phyloP scores from a whole-genome alignment of 2,888 invertebrate genomes.

The Lithophane socia region DNA sequence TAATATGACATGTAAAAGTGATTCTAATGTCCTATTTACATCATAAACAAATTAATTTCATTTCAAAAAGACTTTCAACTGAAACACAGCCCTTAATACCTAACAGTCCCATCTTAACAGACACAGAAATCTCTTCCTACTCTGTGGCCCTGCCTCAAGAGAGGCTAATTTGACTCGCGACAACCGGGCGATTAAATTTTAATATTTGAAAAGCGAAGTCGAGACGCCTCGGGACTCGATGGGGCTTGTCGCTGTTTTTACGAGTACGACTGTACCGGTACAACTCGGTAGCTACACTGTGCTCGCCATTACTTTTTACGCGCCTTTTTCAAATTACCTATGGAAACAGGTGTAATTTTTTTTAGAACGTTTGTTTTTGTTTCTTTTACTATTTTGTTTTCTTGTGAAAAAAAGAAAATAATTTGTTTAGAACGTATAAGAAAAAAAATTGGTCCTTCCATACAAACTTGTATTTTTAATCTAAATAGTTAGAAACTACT shows the following conservation, averaged over 20 bases:
- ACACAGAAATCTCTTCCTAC: constrained; percentile 23
- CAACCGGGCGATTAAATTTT: constrained; percentile 91
- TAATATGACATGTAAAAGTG: too few relatives aligned
- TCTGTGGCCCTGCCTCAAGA: constrained; percentile 84
- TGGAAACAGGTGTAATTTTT: constrained; percentile 54
- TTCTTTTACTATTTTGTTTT: background rate
- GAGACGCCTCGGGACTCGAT: constrained; percentile 79
- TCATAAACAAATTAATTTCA: too few relatives aligned
- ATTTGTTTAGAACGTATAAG: background rate
- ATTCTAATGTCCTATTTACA: too few relatives aligned
- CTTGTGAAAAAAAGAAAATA: background rate
- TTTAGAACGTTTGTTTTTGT: constrained; percentile 29
- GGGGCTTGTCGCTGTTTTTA: constrained; percentile 82
- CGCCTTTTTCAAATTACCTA: constrained; percentile 45
- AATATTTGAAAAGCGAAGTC: constrained; percentile 89
- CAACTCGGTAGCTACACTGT: constrained; percentile 63
- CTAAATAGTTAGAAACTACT: background rate
- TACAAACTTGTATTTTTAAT: background rate
- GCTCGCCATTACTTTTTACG: constrained; percentile 66
- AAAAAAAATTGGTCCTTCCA: background rate
- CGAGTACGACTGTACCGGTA: constrained; percentile 73
- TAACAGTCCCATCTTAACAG: constrained; percentile 13
- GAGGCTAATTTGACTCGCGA: constrained; percentile 90
- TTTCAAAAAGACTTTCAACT: background rate
- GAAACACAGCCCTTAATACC: constrained; percentile 15